Percentiles rank a stretch among this genome's conserved stretches.
These are phyloP conservation scores for Liopterus haemorrhoidalis DNA, from an alignment of 2,888 invertebrate species.

Conservation along the genomic window DNA sequence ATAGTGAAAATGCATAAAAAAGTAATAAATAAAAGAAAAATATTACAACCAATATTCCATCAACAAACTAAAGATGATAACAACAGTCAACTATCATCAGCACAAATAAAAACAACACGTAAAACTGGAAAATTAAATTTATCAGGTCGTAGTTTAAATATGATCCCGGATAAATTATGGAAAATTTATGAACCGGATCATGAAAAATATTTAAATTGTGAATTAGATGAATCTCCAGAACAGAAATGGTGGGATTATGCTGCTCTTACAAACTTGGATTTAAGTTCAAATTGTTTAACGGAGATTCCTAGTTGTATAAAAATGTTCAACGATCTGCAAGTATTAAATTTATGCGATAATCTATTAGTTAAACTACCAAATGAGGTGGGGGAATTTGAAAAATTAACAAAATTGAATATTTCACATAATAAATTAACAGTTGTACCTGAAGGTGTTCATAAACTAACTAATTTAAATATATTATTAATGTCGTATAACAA, in stretches of 20 bases:
- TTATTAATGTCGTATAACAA: slow-evolving; percentile 72
- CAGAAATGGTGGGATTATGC: slow-evolving; percentile 81
- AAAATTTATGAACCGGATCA: slow-evolving; percentile 63
- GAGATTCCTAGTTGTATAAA: slow-evolving; percentile 59
- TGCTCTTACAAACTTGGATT: slow-evolving; percentile 69
- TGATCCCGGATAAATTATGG: slow-evolving; percentile 71
- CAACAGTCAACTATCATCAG: slow-evolving; percentile 60
- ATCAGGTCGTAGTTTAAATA: slow-evolving; percentile 63
- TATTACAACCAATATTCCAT: slow-evolving; percentile 59
- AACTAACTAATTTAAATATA: slow-evolving; percentile 61
- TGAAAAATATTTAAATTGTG: slow-evolving; percentile 54
- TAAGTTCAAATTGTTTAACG: slow-evolving; percentile 66
- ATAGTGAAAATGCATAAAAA: too few species aligned
- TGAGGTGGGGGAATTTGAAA: slow-evolving; percentile 65
- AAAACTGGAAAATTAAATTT: slow-evolving; percentile 76
- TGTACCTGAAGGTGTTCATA: slow-evolving; percentile 62
- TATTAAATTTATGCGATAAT: slow-evolving; percentile 74
- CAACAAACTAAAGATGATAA: slow-evolving; percentile 67
- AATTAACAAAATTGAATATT: slow-evolving; percentile 61
- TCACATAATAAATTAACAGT: slow-evolving; percentile 61
- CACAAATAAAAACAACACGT: slow-evolving; percentile 71
- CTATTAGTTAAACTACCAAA: slow-evolving; percentile 63
- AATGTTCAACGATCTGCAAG: slow-evolving; percentile 60
- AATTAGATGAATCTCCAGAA: slow-evolving; percentile 54
- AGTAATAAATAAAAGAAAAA: slow-evolving; percentile 42